These are phyloP conservation scores for Dolichallabes microphthalmus DNA, from an alignment of 2,113 vertebrate species.

Conservation along the genomic window DNA sequence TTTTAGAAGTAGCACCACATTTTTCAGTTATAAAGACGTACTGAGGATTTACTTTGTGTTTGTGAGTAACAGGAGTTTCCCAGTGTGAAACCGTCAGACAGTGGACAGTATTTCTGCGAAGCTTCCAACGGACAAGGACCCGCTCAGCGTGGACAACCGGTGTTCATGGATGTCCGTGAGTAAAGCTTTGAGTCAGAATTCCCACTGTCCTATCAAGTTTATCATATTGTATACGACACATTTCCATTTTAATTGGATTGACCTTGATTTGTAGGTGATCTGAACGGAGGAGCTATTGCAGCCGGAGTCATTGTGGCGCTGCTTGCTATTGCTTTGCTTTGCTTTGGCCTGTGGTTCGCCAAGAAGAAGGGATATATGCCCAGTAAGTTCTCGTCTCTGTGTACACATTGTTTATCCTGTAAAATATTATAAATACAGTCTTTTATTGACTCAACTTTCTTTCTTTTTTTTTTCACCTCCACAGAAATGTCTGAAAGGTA, in stretches of 20 bases:
- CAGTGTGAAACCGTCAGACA: constrained; percentile 46
- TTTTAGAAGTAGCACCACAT: not conserved
- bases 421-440: not conserved
- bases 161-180: constrained; percentile 71
- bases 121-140: constrained; percentile 63
- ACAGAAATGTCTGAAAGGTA: constrained; percentile 68
- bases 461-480: not conserved
- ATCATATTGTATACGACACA: not conserved
- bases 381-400: constrained; percentile 70
- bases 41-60: not conserved
- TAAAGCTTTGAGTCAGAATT: constrained; percentile 39
- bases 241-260: not conserved
- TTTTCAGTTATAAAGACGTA: not conserved
- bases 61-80: constrained; percentile 62
- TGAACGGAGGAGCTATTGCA: constrained; percentile 73
- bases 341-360: constrained; percentile 76
- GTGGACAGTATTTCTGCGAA: constrained; percentile 66
- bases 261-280: constrained; percentile 67
- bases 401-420: not conserved
- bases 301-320: constrained; percentile 71
- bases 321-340: constrained; percentile 64
- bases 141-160: constrained; percentile 54
- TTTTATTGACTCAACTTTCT: constrained; percentile 1
- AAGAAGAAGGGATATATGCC: constrained; percentile 81
- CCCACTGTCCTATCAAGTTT: not conserved